Evolutionary conservation across 2,797 vertebrate genomes (phyloP).

Genomic region (Eupleurogrammus muticus): DNA sequence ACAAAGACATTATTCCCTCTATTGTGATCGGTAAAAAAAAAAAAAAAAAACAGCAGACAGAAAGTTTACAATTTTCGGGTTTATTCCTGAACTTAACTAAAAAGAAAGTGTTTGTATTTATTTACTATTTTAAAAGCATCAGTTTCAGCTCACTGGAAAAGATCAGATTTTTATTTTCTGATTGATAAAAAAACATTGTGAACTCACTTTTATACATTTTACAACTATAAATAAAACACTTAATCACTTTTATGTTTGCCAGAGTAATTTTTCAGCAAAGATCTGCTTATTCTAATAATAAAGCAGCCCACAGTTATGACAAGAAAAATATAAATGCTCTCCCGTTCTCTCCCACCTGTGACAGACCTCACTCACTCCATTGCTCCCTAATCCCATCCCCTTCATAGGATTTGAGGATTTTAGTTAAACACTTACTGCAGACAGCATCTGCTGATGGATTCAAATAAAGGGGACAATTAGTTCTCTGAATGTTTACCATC

Average conservation of each 20-base stretch:
- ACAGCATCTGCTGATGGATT: slow-evolving; percentile 36
- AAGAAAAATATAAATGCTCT: not conserved
- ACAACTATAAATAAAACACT: not conserved
- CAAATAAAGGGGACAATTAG: not conserved
- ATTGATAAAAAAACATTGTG: not conserved
- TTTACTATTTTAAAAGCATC: not conserved
- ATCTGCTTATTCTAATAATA: not conserved
- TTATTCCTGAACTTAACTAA: not conserved
- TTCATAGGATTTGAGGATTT: slow-evolving; percentile 31
- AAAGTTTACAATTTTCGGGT: not conserved
- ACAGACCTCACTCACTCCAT: slow-evolving; percentile 16
- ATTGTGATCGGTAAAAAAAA: not conserved
- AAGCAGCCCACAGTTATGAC: not conserved
- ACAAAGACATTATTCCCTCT: not conserved
- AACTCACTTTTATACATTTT: not conserved
- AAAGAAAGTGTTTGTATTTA: not conserved
- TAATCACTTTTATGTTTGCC: not conserved
- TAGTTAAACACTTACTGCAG: slow-evolving; percentile 13
- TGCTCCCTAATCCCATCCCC: slow-evolving; percentile 24
- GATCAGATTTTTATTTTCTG: not conserved
- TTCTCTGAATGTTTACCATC: slow-evolving; percentile 4
- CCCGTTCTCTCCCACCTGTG: not conserved
- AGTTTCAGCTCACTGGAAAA: no score
- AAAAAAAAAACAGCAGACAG: no score
- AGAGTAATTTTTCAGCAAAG: not conserved